These are phyloP conservation scores for Poeciliopsis occidentalis DNA, from an alignment of 2,113 vertebrate species.

Conservation along the genomic window DNA sequence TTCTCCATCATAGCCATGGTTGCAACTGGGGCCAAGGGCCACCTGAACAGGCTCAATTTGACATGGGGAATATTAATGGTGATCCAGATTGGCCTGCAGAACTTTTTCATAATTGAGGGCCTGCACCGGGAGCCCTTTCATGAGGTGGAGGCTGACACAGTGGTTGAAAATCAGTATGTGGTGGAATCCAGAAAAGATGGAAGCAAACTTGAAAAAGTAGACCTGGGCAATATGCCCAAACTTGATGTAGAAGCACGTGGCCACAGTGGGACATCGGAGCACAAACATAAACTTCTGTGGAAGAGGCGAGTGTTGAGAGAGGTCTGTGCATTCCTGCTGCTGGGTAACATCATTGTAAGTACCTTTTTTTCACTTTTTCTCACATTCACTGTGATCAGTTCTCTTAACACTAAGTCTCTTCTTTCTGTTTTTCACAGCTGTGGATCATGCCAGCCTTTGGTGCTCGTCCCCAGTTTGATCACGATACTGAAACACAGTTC, in stretches of 20 bases:
- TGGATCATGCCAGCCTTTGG: constrained; percentile 98
- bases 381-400: background rate
- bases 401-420: constrained; percentile 1
- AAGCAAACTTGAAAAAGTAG: constrained; percentile 11
- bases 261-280: background rate
- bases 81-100: constrained; percentile 90
- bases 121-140: constrained; percentile 87
- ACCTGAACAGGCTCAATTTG: constrained; percentile 83
- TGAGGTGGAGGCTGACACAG: constrained; percentile 25
- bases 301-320: constrained; percentile 88
- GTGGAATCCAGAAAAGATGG: constrained; percentile 51
- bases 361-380: background rate
- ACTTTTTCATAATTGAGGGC: constrained; percentile 92
- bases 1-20: constrained; percentile 91
- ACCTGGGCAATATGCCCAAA: constrained; percentile 24
- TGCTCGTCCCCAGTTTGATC: constrained; percentile 93
- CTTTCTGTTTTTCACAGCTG: constrained; percentile 77
- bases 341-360: constrained; percentile 93
- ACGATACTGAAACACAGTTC: constrained; percentile 83
- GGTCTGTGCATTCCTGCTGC: constrained; percentile 83
- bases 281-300: constrained; percentile 76
- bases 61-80: constrained; percentile 85
- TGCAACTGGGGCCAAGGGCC: constrained; percentile 73
- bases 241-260: background rate
- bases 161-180: constrained; percentile 80